Evolutionary conservation across 2,888 invertebrate genomes (phyloP).

Genomic region (Amphipyra berbera): DNA sequence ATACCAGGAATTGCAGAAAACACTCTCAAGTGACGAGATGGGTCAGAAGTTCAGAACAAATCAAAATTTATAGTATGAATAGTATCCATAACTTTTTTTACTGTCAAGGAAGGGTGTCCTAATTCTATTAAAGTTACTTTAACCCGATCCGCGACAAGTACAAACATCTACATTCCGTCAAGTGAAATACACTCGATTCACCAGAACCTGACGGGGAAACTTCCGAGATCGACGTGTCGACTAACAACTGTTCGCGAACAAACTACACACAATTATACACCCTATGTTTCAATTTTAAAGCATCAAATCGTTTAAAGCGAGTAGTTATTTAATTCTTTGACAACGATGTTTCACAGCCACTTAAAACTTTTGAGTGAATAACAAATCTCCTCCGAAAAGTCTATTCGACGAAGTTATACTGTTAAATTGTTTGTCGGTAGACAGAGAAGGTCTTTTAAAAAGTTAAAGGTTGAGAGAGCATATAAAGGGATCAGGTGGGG

Average conservation of each 20-base stretch:
- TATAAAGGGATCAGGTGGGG: conserved; percentile 73
- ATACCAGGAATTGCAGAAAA: background rate
- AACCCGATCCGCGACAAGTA: conserved; percentile 59
- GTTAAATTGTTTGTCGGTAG: conserved; percentile 86
- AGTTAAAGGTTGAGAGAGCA: conserved; percentile 79
- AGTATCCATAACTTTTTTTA: conserved; percentile 31
- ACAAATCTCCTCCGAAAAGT: conserved; percentile 88
- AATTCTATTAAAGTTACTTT: conserved; percentile 67
- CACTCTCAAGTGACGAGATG: conserved; percentile 13
- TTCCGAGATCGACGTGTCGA: conserved; percentile 77
- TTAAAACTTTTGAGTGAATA: conserved; percentile 89
- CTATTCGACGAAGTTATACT: conserved; percentile 84
- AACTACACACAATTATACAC: conserved; percentile 69
- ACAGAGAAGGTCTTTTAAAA: conserved; percentile 81
- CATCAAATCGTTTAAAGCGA: conserved; percentile 59
- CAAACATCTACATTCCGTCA: conserved; percentile 70
- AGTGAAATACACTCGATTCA: conserved; percentile 74
- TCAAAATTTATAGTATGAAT: conserved; percentile 37
- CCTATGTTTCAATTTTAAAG: conserved; percentile 66
- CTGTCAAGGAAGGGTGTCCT: conserved; percentile 18
- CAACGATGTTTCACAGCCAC: conserved; percentile 88
- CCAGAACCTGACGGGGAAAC: conserved; percentile 76
- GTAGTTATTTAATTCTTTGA: conserved; percentile 84
- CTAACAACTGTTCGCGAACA: conserved; percentile 73
- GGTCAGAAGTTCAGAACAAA: conserved; percentile 32